Percentiles rank a stretch among this genome's conserved stretches.
Evolutionary conservation across 1,140 invertebrate species (phyloP).

Genomic region (Megalopta genalis): DNA sequence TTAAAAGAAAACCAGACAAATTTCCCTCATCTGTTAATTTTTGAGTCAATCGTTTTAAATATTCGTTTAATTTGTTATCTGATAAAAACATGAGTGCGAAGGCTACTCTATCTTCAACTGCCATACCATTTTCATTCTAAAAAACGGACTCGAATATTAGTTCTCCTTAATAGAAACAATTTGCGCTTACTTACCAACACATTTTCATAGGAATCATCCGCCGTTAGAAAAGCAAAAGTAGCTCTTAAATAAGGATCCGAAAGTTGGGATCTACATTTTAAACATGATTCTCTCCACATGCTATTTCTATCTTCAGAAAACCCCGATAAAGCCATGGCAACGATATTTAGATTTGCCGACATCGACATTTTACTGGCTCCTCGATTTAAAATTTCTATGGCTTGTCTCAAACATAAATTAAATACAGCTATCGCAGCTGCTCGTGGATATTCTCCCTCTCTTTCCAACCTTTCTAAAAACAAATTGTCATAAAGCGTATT

Average conservation of each 20-base stretch:
- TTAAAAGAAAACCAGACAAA: slow-evolving; percentile 92
- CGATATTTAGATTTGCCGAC: slow-evolving; percentile 82
- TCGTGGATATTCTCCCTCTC: slow-evolving; percentile 86
- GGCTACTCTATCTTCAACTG: slow-evolving; percentile 93
- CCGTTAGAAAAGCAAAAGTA: slow-evolving; percentile 94
- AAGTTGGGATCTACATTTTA: slow-evolving; percentile 85
- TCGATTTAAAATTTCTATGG: slow-evolving; percentile 91
- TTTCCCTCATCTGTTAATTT: slow-evolving; percentile 88
- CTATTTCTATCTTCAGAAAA: slow-evolving; percentile 91
- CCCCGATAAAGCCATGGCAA: slow-evolving; percentile 94
- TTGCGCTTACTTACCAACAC: slow-evolving; percentile 85
- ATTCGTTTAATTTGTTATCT: slow-evolving; percentile 89
- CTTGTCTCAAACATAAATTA: slow-evolving; percentile 90
- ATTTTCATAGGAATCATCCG: slow-evolving; percentile 89
- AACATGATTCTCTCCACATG: slow-evolving; percentile 91
- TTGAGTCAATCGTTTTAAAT: slow-evolving; percentile 86
- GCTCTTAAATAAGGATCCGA: slow-evolving; percentile 94
- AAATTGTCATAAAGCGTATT: slow-evolving; percentile 75
- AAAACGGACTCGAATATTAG: slow-evolving; percentile 56
- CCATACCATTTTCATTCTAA: slow-evolving; percentile 89
- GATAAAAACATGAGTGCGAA: slow-evolving; percentile 95
- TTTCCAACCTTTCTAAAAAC: slow-evolving; percentile 83
- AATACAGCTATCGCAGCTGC: slow-evolving; percentile 95
- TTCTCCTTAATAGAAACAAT: background rate
- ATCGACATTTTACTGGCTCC: slow-evolving; percentile 80